Conservation (phyloP, 2,113 vertebrate species). For the Neolamprologus toae region DNA sequence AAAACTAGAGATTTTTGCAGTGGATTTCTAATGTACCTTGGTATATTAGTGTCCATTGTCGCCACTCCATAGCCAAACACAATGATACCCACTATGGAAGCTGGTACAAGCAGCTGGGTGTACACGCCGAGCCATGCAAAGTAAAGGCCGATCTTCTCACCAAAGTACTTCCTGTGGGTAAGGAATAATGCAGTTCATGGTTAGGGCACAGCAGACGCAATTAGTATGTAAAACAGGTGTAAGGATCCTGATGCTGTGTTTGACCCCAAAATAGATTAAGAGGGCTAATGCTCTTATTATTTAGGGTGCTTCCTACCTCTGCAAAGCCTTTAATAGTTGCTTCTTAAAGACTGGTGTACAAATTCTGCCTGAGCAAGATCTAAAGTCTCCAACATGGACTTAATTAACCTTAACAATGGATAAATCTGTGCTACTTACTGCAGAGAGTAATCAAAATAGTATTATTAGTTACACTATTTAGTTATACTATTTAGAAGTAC, state of each 20-base stretch:
- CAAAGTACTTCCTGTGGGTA: constrained; percentile 91
- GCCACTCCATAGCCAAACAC: constrained; percentile 94
- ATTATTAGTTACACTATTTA: neutral
- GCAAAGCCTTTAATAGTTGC: neutral
- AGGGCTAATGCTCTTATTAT: neutral
- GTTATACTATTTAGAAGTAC: neutral
- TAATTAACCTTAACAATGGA: neutral
- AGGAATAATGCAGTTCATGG: neutral
- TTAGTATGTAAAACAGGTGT: neutral
- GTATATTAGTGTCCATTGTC: constrained; percentile 88
- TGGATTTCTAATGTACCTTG: constrained; percentile 74
- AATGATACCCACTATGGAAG: constrained; percentile 89
- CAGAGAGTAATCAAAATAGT: neutral
- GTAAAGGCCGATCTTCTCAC: constrained; percentile 97
- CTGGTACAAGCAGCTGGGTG: constrained; percentile 89
- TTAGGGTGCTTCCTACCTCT: neutral
- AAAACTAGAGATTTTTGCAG: neutral
- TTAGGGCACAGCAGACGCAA: neutral
- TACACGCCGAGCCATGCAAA: constrained; percentile 98
- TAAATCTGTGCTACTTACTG: neutral
- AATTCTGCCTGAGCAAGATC: neutral
- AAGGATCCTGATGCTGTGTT: neutral
- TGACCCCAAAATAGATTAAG: neutral
- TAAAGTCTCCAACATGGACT: neutral
- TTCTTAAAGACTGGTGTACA: neutral